Evolutionary conservation across 1,140 invertebrate species (phyloP).

Genomic region (Heliconius himera): DNA sequence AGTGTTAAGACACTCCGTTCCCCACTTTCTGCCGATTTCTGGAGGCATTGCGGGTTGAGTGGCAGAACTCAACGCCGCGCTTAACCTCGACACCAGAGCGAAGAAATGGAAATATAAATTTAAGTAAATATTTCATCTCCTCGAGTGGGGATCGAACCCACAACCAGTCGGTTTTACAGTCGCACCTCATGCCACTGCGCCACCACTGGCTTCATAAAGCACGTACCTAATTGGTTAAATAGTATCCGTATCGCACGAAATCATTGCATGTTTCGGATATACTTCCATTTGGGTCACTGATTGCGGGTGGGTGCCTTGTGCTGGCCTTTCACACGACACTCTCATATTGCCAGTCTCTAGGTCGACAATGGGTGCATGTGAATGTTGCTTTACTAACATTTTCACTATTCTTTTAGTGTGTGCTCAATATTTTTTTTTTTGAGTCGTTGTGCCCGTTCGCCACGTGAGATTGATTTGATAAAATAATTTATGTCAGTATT

Average conservation of each 20-base stretch:
- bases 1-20: no score
- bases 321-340: conserved; percentile 32
- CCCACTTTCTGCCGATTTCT: no score
- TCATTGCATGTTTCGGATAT: conserved; percentile 37
- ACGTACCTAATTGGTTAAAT: background rate
- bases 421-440: background rate
- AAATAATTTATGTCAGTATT: background rate
- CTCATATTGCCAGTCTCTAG: conserved; percentile 13
- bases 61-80: no score
- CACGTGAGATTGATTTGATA: background rate
- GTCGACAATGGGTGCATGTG: conserved; percentile 18
- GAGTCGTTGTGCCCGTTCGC: background rate
- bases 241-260: conserved; percentile 30
- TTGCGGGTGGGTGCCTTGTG: conserved; percentile 21
- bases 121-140: no score
- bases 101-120: no score
- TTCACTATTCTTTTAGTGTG: background rate
- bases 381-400: conserved; percentile 1
- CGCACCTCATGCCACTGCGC: no score
- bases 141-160: no score
- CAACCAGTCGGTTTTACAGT: no score
- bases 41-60: no score
- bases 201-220: background rate
- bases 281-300: conserved; percentile 44
- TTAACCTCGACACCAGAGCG: no score